Evolutionary conservation across 2,113 vertebrate species (phyloP).

Genomic region (Alligator sinensis): DNA sequence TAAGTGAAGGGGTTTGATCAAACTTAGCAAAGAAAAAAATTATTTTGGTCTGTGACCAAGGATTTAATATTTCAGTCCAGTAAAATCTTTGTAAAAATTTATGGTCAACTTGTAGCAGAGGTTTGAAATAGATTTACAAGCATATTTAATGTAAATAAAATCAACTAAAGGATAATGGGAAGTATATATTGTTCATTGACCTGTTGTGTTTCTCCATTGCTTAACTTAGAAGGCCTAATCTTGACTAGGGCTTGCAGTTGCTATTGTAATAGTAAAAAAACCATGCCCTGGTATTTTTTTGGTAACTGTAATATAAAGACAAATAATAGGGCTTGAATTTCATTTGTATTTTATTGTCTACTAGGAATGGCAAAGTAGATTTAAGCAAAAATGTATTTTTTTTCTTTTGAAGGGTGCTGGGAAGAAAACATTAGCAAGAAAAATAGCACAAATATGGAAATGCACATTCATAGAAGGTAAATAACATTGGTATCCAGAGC

Average conservation of each 20-base stretch:
- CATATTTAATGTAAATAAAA: background rate
- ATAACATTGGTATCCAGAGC: background rate
- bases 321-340: background rate
- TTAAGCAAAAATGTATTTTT: slow-evolving; percentile 44
- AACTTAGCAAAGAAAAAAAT: background rate
- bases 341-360: background rate
- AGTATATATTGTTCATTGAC: background rate
- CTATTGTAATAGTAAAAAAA: background rate
- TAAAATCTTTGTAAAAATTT: background rate
- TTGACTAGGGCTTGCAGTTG: background rate
- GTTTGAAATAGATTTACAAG: background rate
- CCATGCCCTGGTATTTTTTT: too few species aligned
- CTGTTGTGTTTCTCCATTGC: background rate
- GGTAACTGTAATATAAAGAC: background rate
- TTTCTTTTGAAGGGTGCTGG: slow-evolving; percentile 87
- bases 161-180: background rate
- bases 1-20: rapidly evolving
- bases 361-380: background rate
- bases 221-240: background rate
- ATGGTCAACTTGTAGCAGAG: background rate
- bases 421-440: slow-evolving; percentile 89
- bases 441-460: slow-evolving; percentile 86
- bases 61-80: background rate
- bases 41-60: slow-evolving; percentile 4
- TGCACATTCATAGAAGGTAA: slow-evolving; percentile 92